phyloP scores from a whole-genome alignment of 2,888 invertebrate species.

The Epistrophella euchroma region DNA sequence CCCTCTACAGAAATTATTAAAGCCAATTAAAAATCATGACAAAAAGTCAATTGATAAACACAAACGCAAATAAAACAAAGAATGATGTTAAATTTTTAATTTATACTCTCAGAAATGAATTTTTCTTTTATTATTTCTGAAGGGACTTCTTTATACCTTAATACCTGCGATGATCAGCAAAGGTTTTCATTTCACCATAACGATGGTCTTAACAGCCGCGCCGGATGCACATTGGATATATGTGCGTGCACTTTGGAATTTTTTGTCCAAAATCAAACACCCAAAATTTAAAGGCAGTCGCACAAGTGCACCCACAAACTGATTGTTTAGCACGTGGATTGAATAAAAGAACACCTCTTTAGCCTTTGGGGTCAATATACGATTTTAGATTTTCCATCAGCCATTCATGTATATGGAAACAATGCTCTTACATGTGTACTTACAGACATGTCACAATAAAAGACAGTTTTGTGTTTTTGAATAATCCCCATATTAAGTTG shows the following conservation, averaged over 20 bases:
- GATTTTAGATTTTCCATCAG: slow-evolving; percentile 47
- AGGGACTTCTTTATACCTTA: slow-evolving; percentile 18
- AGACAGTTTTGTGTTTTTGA: not conserved
- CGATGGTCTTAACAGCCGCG: slow-evolving; percentile 37
- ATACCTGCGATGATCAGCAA: not conserved
- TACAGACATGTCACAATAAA: slow-evolving; percentile 31
- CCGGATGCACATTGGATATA: slow-evolving; percentile 67
- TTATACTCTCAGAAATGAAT: slow-evolving; percentile 54
- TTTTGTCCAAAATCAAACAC: slow-evolving; percentile 46
- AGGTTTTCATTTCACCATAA: slow-evolving; percentile 51
- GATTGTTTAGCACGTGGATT: slow-evolving; percentile 52
- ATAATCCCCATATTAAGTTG: slow-evolving; percentile 65
- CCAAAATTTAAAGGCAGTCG: slow-evolving; percentile 33
- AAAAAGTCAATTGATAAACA: slow-evolving; percentile 62
- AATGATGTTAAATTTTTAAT: slow-evolving; percentile 61
- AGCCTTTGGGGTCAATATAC: slow-evolving; percentile 59
- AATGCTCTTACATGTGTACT: slow-evolving; percentile 54
- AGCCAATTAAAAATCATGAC: slow-evolving; percentile 73
- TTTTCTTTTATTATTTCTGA: not conserved
- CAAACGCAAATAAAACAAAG: slow-evolving; percentile 32
- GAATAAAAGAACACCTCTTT: slow-evolving; percentile 45
- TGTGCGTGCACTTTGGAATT: slow-evolving; percentile 69
- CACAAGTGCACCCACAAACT: slow-evolving; percentile 49
- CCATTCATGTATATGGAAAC: slow-evolving; percentile 37
- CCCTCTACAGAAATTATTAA: slow-evolving; percentile 26